These are phyloP conservation scores for Pseudococcus viburni DNA, from an alignment of 2,888 invertebrate species.

Conservation along the genomic window DNA sequence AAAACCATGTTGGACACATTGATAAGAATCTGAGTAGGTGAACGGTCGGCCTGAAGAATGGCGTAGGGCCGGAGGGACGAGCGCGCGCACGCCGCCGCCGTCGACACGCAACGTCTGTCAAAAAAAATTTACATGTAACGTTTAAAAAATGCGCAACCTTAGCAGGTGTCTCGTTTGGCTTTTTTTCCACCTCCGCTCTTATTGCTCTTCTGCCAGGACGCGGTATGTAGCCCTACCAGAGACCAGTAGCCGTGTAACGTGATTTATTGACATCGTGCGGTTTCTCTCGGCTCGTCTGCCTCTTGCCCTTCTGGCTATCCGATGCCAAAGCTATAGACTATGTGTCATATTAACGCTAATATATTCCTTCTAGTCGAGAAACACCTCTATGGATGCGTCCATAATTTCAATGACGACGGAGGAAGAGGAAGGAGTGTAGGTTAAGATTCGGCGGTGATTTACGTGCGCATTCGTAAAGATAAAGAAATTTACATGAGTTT, in stretches of 20 bases:
- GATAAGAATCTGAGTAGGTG: conserved; percentile 57
- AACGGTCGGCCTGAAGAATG: conserved; percentile 12
- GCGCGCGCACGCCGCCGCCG: conserved; percentile 8
- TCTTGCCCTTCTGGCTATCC: not conserved
- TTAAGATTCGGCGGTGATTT: conserved; percentile 13
- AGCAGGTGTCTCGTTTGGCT: conserved; percentile 39
- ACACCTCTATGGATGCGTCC: not conserved
- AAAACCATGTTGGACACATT: conserved; percentile 39
- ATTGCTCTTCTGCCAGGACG: not conserved
- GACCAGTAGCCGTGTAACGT: conserved; percentile 36
- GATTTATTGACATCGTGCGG: conserved; percentile 49
- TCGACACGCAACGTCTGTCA: conserved; percentile 54
- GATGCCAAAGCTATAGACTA: not conserved
- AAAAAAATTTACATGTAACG: conserved; percentile 55
- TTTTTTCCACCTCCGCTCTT: not conserved
- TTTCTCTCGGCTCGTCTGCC: not conserved
- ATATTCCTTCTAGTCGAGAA: not conserved
- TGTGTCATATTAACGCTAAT: conserved; percentile 35
- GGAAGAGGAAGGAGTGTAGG: not conserved
- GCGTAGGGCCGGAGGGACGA: not conserved
- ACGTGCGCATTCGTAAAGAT: not conserved
- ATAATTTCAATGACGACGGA: not conserved
- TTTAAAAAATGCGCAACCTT: conserved; percentile 53
- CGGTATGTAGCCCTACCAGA: not conserved
- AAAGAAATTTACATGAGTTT: not conserved